These are phyloP conservation scores for Sebastolobus altivelis DNA, from an alignment of 2,797 vertebrate genomes.

Conservation along the genomic window DNA sequence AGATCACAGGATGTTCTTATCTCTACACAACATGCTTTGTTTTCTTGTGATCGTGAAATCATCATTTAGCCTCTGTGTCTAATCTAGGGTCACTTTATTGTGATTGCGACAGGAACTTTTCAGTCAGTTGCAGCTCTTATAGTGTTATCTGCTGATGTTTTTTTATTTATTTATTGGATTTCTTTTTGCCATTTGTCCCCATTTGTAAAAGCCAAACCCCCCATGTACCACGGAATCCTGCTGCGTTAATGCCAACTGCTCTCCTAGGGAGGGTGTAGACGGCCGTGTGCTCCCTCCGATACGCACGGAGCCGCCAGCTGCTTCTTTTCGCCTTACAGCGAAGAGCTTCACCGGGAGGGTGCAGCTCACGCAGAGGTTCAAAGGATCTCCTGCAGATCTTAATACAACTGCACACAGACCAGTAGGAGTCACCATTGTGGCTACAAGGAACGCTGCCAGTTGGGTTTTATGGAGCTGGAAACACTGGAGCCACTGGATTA, in stretches of 20 bases:
- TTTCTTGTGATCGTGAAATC: constrained; percentile 15
- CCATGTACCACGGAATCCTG: constrained; percentile 1
- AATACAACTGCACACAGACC: constrained; percentile 25
- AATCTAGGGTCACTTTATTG: background rate
- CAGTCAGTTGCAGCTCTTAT: background rate
- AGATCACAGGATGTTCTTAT: background rate
- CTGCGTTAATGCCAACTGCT: constrained; percentile 45
- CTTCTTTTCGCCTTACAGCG: constrained; percentile 59
- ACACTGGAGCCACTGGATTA: constrained; percentile 23
- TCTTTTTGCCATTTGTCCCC: constrained; percentile 13
- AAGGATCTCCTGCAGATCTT: constrained; percentile 42
- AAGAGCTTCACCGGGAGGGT: constrained; percentile 37
- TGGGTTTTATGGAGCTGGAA: constrained; percentile 35
- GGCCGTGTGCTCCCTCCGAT: constrained; percentile 17
- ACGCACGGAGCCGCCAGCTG: constrained; percentile 58
- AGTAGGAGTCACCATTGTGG: constrained; percentile 44
- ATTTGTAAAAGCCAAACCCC: constrained; percentile 52
- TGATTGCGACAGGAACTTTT: background rate
- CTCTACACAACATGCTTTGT: background rate
- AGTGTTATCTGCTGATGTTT: background rate
- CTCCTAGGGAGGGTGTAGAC: constrained; percentile 42
- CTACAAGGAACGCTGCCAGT: constrained; percentile 34
- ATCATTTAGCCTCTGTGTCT: background rate
- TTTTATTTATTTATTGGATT: constrained; percentile 7
- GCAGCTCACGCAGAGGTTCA: constrained; percentile 38